phyloP scores from a whole-genome alignment of 2,113 vertebrate species.

The Baryphthengus martii region DNA sequence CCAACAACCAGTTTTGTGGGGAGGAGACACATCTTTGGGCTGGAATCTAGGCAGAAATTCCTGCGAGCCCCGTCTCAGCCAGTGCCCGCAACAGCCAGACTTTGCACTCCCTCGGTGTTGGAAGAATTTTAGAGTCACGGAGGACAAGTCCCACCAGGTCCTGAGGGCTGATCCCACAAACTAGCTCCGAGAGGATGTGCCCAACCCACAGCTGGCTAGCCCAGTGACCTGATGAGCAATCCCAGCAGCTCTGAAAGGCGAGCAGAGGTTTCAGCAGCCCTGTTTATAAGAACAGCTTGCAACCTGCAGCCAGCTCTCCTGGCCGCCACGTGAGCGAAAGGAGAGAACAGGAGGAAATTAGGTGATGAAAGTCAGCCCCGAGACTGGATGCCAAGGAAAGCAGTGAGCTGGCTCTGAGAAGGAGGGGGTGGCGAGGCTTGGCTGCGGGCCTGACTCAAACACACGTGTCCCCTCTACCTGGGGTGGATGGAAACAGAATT shows the following conservation, averaged over 20 bases:
- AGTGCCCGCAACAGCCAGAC: not conserved
- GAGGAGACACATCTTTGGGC: not conserved
- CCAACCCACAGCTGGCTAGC: not conserved
- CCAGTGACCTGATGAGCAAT: not conserved
- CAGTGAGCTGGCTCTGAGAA: constrained; percentile 44
- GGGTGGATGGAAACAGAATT: constrained; percentile 4
- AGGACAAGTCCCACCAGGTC: not conserved
- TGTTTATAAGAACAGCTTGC: constrained; percentile 33
- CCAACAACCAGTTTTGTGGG: not conserved
- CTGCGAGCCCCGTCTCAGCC: not conserved
- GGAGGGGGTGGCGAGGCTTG: constrained; percentile 27
- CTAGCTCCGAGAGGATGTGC: not conserved
- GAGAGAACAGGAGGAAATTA: constrained; percentile 66
- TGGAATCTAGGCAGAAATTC: not conserved
- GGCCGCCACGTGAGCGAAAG: constrained; percentile 55
- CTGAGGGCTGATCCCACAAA: not conserved
- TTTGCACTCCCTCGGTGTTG: not conserved
- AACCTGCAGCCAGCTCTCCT: constrained; percentile 56
- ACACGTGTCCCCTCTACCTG: not conserved
- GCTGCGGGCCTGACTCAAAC: constrained; percentile 30
- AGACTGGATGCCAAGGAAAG: constrained; percentile 63
- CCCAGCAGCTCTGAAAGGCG: not conserved
- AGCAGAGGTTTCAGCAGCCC: constrained; percentile 27
- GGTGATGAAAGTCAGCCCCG: constrained; percentile 60
- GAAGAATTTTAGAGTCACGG: not conserved